phyloP scores from a whole-genome alignment of 2,113 vertebrate genomes.

The Planiliza haematocheilus region DNA sequence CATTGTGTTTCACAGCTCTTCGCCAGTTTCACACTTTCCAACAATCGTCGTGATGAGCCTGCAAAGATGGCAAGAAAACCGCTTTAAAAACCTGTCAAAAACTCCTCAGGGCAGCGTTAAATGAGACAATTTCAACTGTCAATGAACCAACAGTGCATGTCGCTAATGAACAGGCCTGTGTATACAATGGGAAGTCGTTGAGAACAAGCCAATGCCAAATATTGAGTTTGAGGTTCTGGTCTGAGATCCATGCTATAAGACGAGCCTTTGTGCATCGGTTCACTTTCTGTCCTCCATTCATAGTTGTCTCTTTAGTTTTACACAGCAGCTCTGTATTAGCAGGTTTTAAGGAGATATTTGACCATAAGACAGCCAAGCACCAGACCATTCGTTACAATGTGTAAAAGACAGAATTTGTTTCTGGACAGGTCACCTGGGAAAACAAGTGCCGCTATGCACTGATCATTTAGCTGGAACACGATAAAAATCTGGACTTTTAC shows the following conservation, averaged over 20 bases:
- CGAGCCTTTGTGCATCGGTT: not conserved
- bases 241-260: constrained; percentile 1
- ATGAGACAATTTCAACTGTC: not conserved
- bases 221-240: not conserved
- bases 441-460: not conserved
- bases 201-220: not conserved
- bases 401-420: not conserved
- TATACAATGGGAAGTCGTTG: not conserved
- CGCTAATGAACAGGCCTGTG: not conserved
- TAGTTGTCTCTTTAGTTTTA: not conserved
- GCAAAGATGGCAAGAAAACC: too few relatives aligned
- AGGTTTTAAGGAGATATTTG: constrained; percentile 17
- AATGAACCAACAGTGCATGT: too few relatives aligned
- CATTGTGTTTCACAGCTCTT: too few relatives aligned
- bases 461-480: constrained; percentile 3
- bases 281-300: not conserved
- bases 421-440: not conserved
- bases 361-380: not conserved
- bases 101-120: not conserved
- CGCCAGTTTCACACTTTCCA: too few relatives aligned
- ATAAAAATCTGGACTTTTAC: constrained; percentile 31
- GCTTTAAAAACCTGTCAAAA: too few relatives aligned
- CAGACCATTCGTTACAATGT: not conserved
- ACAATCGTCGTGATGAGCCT: too few relatives aligned
- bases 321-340: constrained; percentile 1